Evolutionary conservation across 2,797 vertebrate genomes (phyloP), one percentile per base, ranked within the genome.

Genomic region (Dryobates pubescens): DNA sequence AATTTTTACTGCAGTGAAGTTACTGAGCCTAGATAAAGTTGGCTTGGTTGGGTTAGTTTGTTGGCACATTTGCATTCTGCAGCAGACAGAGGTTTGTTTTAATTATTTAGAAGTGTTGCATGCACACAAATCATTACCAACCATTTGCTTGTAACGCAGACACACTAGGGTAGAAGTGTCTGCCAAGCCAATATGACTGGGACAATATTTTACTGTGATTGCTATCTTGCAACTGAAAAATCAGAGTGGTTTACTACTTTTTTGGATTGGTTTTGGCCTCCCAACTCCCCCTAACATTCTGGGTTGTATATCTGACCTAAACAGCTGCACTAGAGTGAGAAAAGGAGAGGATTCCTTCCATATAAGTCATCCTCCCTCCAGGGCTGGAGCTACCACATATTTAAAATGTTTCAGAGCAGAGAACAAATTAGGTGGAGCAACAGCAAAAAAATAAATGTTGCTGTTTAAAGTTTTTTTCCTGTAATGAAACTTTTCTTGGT

Each of bases 51-150:
- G 78, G 83, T 92, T 93, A 77, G 80, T 90, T 87, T 94, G 71
- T 32, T 95, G 95, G 93, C 88, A 90, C 73, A 86, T 89, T 92
- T 63, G 38, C 80, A 78, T 88, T 96, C 89, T 94, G 92, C 93
- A 96, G 86, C 62, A 92, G 76, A 49, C 57, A 91, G 86, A 75
- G 88, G 92, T 95, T 95, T 95, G 85, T 88, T 97, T 95, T 95
- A 94, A 96, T 96, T 95, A 94, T 89, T 94, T 94, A 91, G 49
- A 89, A 91, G 69, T 81, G 90, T 94, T 96, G 91, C 73, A 88
- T 71, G 77, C 74, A 86, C 88, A 91, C 93, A 95, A 94, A 96
- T 97, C 92, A 88, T 95, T 96, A 96, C 69, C 89, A 92, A 76
- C 74, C 81, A 76, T 91, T 94, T 94, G 45, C 83, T 89, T 90